Evolutionary conservation across 2,797 vertebrate genomes (phyloP), one percentile per base, ranked within the genome.

Genomic region (Leptodactylus fallax): DNA sequence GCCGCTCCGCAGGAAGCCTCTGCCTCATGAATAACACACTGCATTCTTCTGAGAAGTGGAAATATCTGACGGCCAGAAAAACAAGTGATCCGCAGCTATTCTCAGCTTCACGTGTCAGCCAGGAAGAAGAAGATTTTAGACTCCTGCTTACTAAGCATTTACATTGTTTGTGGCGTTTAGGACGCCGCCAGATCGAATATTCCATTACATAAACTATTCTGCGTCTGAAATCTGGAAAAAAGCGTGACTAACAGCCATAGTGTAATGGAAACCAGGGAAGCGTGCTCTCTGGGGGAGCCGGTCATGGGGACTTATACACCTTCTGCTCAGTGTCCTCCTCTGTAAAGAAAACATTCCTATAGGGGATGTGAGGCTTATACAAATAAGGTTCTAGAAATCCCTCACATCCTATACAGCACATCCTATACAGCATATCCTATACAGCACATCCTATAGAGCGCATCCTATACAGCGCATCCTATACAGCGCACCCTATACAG

Each of bases 1-100:
- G 25, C 47, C 5, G 65, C 79, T 61, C 27, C 61, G 55, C 87
- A 89, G 87, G 87, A 86, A 85, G 71, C 85, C 71, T 60, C 76
- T 17, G 74, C 76, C 76, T 72, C 76, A 72, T 61, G 36, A 80
- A 87, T 79, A 87, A 87, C 74, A 84, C 71, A 45, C 76, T 67
- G 79, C 87, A 88, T 88, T 88, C 87, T 49, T 84, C 25, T 10
- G 63, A 72, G 87, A 79, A 45, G 76, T 88, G 81, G 72, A 88
- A 88, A 88, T 58, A 79, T 85, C 74, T 60, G 27, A 84, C 17
- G 11, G 79, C 76, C 61, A 83, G 58, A 67, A 3, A 49, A 63
- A 60, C 0, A 58, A 19, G 56, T 19, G 25, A 69, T 69, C 78
- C 36, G 11, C 61, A 36, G 27, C 58, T 21, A 49, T 12, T 17